Base-by-base conservation (phyloP, 2,797 vertebrate genomes). In the Xenopus petersii region DNA sequence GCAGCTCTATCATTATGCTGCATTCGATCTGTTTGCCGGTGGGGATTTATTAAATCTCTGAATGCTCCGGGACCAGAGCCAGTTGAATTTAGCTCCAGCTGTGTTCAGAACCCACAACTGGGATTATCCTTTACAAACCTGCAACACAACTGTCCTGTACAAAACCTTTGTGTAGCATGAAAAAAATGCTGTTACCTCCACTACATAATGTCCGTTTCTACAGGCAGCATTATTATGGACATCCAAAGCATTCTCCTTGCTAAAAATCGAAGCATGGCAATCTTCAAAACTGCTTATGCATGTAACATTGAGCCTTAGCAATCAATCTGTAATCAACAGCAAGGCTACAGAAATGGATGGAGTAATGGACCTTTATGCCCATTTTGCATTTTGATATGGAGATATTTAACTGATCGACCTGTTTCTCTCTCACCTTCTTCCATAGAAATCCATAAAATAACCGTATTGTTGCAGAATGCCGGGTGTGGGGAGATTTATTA, bases 1-100 rank as follows among this genome's bases (percentile, higher is more conserved):
- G 81, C 79, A 83, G 80, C 81, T 84, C 83, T 80, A 72, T 85
- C 83, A 83, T 77, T 83, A 79, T 56, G 17, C 77, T 59, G 77
- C 24, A 74, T 81, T 82, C 83, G 82, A 81, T 80, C 74, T 77
- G 82, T 24, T 68, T 54, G 79, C 75, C 73, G 42, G 74, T 70
- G 63, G 81, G 75, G 81, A 84, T 82, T 83, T 79, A 82, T 77
- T 55, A 83, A 73, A 21, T 62, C 60, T 65, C 76, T 47, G 51
- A 70, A 72, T 59, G 58, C 21, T 49, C 64, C 16, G 56, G 10
- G 51, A 67, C 77, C 75, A 79, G 46, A 76, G 82, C 85, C 86
- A 87, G 82, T 64, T 73, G 81, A 81, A 82, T 79, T 75, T 26
- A 10, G 72, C 68, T 83, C 81, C 80, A 67, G 80, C 2, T 64